phyloP scores from a whole-genome alignment of 2,113 vertebrate genomes.

The Phyllostomus hastatus region DNA sequence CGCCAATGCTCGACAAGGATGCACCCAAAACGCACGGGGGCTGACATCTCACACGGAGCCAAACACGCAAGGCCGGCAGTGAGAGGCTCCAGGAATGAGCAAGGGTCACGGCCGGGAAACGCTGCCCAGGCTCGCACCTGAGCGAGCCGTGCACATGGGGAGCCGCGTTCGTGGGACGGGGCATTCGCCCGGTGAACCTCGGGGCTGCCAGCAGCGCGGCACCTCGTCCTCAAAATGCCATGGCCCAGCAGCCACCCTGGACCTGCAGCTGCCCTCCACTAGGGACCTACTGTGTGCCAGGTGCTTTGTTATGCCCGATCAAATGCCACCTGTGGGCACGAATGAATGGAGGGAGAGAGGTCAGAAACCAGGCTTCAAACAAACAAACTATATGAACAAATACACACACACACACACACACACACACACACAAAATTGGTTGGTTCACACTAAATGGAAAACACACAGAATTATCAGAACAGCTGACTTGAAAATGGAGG shows the following conservation, averaged over 20 bases:
- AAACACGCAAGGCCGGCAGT: not conserved
- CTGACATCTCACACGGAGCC: not conserved
- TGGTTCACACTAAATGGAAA: not conserved
- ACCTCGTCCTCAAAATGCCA: not conserved
- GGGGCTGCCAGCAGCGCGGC: not conserved
- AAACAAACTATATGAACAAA: not conserved
- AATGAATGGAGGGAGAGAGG: not conserved
- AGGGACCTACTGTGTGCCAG: too few relatives aligned
- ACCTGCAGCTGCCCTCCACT: not conserved
- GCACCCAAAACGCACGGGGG: not conserved
- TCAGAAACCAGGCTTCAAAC: not conserved
- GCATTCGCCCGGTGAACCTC: too few relatives aligned
- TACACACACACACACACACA: not conserved
- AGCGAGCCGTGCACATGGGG: fast-evolving
- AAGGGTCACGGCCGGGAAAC: too few relatives aligned
- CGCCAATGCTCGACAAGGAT: not conserved
- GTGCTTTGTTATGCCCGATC: not conserved
- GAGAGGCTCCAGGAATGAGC: not conserved
- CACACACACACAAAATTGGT: not conserved
- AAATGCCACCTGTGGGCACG: not conserved
- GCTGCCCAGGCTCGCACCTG: not conserved
- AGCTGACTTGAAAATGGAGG: not conserved
- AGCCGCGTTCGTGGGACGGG: fast-evolving
- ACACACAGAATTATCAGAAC: not conserved
- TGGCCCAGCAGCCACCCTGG: not conserved